Base-by-base conservation (phyloP, 2,888 invertebrate species). In the Sipunculus nudus region DNA sequence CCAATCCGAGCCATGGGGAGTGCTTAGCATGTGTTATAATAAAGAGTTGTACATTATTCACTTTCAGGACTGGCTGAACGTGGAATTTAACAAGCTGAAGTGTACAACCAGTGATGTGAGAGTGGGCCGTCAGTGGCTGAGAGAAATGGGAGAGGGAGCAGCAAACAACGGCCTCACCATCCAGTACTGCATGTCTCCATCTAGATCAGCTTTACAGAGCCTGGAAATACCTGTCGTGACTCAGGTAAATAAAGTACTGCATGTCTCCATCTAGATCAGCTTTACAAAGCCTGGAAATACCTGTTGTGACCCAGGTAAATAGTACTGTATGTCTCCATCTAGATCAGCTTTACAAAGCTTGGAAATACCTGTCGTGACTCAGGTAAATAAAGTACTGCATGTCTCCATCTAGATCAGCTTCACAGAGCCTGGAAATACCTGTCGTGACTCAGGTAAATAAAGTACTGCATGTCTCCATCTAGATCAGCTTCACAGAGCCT, bases 131-230 rank as follows among this genome's bases (percentile, higher is more conserved):
- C 39, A 49, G 31, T 75, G 75, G 75, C 52, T 75, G 46, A 58
- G 29, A 5, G 67, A 72, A 62, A 75, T 75, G 75, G 73, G 71
- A 8, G 48, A 55, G n/a, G 75, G 59, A 19, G 74, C 75, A 0
- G 35, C 52, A 8, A 52, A 56, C 38, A 57, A 59, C 35, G 70
- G 71, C 16, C 43, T 75, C 16, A 69, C 71, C 35, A 59, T 75
- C 23, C 75, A 75, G 56, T 75, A 75, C 63, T 75, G 74, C 53
- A 75, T 75, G 75, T 53, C 71, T 25, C 61, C 69, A 6, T 63
- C 72, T 8, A 39, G 74, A 25, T 60, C 64, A 35, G 67, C 63
- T 16, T 59, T 75, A 31, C 68, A 71, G 56, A 47, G 65, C n/a
- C 52, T 74, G 6, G 66, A 70, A 52, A 65, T 72, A 26, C 61